phyloP scores from a whole-genome alignment of 1,140 invertebrate species.

The Anastrepha ludens region DNA sequence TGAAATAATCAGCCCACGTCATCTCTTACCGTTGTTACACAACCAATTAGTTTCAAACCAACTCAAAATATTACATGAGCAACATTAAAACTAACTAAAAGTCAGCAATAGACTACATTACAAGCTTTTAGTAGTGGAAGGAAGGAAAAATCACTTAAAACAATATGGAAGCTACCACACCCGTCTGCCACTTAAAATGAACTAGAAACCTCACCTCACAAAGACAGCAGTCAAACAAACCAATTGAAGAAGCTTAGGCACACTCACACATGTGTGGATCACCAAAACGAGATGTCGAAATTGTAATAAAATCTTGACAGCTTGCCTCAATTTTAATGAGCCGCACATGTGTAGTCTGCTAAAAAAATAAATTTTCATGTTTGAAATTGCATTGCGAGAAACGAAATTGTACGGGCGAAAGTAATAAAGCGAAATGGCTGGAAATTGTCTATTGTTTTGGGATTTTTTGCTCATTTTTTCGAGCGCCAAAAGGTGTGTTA shows the following conservation, averaged over 20 bases:
- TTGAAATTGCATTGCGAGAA: conserved; percentile 4
- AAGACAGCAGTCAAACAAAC: no score
- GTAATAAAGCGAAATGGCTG: background rate
- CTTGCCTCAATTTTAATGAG: conserved; percentile 41
- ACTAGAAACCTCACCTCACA: background rate
- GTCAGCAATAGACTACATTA: background rate
- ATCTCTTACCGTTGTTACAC: background rate
- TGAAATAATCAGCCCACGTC: background rate
- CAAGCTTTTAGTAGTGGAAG: background rate
- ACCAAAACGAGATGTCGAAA: background rate
- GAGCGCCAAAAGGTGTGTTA: background rate
- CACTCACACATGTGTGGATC: background rate
- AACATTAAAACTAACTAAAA: background rate
- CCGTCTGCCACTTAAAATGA: background rate
- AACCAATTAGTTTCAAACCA: background rate
- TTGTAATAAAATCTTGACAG: conserved; percentile 35
- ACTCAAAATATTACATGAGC: background rate
- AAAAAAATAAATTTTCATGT: background rate
- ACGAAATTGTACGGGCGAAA: conserved; percentile 10
- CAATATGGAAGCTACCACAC: background rate
- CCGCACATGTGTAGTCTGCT: background rate
- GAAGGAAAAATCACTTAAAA: background rate
- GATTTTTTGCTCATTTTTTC: background rate
- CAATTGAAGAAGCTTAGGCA: background rate
- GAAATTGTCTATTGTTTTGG: background rate